Conservation (phyloP, 2,113 vertebrate species). For the Rynchops niger region DNA sequence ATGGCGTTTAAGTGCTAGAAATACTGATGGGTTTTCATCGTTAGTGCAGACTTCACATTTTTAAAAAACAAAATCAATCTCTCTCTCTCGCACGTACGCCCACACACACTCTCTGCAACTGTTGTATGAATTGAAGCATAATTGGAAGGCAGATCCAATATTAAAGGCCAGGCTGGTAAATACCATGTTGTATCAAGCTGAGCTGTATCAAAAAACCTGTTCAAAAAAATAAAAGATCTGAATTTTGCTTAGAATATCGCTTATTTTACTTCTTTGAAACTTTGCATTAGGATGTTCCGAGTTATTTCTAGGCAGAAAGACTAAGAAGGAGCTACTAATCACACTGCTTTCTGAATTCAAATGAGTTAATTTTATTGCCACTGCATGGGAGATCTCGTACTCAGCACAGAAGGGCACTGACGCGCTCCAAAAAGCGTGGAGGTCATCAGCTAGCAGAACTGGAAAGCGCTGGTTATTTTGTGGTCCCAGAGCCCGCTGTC, state of each 20-base stretch:
- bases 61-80: conserved; percentile 60
- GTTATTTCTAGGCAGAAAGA: conserved; percentile 19
- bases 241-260: neutral
- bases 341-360: neutral
- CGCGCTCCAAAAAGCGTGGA: accelerated
- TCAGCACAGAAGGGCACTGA: neutral
- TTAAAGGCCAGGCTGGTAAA: conserved; percentile 62
- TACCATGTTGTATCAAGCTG: conserved; percentile 20
- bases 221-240: neutral
- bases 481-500: neutral
- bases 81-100: conserved; percentile 18
- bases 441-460: neutral
- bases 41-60: conserved; percentile 52
- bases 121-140: conserved; percentile 52
- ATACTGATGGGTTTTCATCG: conserved; percentile 43
- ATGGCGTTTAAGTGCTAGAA: conserved; percentile 43
- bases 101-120: conserved; percentile 55
- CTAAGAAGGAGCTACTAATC: neutral
- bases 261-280: neutral
- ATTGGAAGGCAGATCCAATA: conserved; percentile 50
- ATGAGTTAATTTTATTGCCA: neutral
- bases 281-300: neutral
- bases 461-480: accelerated
- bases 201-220: conserved; percentile 34
- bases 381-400: neutral